Base-by-base conservation (phyloP, 2,888 invertebrate species). In the Agonopterix arenella region DNA sequence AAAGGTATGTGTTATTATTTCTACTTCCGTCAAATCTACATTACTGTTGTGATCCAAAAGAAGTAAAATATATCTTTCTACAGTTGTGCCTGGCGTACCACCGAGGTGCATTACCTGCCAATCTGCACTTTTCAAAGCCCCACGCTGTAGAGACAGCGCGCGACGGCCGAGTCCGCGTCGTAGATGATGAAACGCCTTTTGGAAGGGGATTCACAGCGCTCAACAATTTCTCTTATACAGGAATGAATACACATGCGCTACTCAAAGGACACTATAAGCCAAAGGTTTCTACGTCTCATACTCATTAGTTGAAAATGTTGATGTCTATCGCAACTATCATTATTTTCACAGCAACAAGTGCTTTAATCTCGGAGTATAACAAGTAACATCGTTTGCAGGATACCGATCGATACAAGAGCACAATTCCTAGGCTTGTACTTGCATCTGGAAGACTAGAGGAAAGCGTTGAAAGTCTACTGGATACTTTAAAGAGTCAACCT, bases 371-470 rank as follows among this genome's bases (percentile, higher is more conserved):
- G 7, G 28, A 28, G 40, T 40, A 10, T n/a, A 5, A 40, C 4
- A 40, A 10, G 11, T 40, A 5, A 40, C 5, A 1, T 40, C 1
- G 7, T 4, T 61, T 54, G 48, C 16, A 81, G 82, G 60, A 73
- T 46, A 47, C 60, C 0, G 51, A 63, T 10, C 67, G 66, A 36
- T 80, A 80, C 48, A 63, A 68, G 18, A 58, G 59, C 5, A 49
- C 52, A 45, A 67, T 89, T 9, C 90, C 90, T 1, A 78, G 88
- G 49, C 64, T 93, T 41, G 82, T 91, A 9, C 64, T 84, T 2
- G 85, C 40, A 18, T 46, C 46, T 28, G 91, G 91, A 8, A 73
- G 91, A 45, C 89, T 90, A 40, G 81, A 85, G 60, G 78, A 79
- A 44, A 75, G 75, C 4, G 57, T 63, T 16, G 45, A 50, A 16